phyloP scores from a whole-genome alignment of 2,888 invertebrate genomes.

The Ichneumon xanthorius region DNA sequence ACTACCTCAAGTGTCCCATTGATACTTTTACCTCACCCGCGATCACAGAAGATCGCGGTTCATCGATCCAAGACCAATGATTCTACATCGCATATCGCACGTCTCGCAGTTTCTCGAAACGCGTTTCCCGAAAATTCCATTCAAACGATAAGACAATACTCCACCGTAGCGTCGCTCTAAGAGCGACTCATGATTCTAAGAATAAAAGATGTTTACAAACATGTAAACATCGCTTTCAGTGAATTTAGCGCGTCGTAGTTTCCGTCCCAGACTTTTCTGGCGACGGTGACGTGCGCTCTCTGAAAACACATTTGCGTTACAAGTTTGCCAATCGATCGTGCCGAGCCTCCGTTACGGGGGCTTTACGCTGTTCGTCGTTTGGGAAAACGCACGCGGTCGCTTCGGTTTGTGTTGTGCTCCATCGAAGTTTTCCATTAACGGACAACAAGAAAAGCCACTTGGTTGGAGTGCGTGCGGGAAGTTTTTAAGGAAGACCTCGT shows the following conservation, averaged over 20 bases:
- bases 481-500: conserved; percentile 1
- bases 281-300: not conserved
- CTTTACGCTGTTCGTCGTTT: not conserved
- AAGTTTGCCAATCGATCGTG: conserved; percentile 14
- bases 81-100: not conserved
- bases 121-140: not conserved
- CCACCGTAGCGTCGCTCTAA: not conserved
- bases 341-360: not conserved
- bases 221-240: not conserved
- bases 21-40: not conserved
- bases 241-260: not conserved
- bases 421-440: conserved; percentile 14
- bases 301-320: not conserved
- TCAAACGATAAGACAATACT: not conserved
- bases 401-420: not conserved
- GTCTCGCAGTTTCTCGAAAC: not conserved
- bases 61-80: not conserved
- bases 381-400: not conserved
- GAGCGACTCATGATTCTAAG: not conserved
- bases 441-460: not conserved
- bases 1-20: not conserved
- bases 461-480: not conserved
- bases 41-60: no score
- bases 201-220: not conserved
- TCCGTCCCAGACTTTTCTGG: not conserved